These are phyloP conservation scores for Drosophila anomelani DNA, from an alignment of 2,888 invertebrate species.

Conservation along the genomic window DNA sequence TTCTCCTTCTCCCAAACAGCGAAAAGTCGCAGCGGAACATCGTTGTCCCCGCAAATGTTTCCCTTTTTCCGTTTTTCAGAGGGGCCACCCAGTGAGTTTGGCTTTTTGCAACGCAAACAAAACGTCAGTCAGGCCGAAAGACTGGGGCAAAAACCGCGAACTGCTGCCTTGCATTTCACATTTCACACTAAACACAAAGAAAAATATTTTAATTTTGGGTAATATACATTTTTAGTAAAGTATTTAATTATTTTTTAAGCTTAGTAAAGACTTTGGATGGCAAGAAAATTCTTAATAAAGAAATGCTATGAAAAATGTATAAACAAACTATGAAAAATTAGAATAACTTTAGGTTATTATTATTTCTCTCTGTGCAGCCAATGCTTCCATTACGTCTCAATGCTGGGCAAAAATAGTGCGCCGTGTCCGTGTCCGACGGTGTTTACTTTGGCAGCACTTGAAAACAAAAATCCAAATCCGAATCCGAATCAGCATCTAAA, in stretches of 20 bases:
- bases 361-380: constrained; percentile 3
- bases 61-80: constrained; percentile 8
- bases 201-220: not conserved
- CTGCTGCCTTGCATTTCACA: constrained; percentile 69
- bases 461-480: constrained; percentile 51
- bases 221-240: not conserved
- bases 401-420: constrained; percentile 68
- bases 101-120: constrained; percentile 81
- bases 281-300: not conserved
- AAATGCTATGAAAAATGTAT: not conserved
- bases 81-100: constrained; percentile 72
- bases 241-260: not conserved
- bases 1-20: not conserved
- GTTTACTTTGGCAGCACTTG: constrained; percentile 80
- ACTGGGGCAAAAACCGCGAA: constrained; percentile 51
- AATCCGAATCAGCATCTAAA: constrained; percentile 42
- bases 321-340: no score
- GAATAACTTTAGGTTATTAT: no score
- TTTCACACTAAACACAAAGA: constrained; percentile 34
- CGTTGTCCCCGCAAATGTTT: not conserved
- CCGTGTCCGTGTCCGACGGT: constrained; percentile 52
- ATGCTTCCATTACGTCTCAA: constrained; percentile 51
- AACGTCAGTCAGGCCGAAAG: constrained; percentile 68
- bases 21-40: not conserved
- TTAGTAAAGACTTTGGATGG: not conserved